A percentile compares a stretch with the other conserved stretches of the same genome.
Conservation (phyloP, 2,113 vertebrate genomes). For the Elachura formosa region DNA sequence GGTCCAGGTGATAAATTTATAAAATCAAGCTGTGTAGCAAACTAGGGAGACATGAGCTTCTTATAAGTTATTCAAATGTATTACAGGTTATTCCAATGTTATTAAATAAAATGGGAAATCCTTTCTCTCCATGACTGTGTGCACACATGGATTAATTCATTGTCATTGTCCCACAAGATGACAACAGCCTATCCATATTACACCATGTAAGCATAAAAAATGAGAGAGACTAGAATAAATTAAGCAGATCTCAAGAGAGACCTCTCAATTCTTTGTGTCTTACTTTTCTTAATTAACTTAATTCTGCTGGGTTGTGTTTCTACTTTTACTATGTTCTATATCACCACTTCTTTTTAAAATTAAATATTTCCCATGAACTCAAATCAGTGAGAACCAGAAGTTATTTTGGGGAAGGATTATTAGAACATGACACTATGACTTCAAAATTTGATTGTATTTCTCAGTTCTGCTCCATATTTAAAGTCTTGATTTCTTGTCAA, state of each 20-base stretch:
- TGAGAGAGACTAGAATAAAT: neutral
- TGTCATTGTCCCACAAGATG: neutral
- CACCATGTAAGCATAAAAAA: neutral
- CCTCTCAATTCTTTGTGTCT: neutral
- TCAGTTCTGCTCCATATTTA: neutral
- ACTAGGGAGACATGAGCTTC: neutral
- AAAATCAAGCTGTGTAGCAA: neutral
- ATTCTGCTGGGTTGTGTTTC: neutral
- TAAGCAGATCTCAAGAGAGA: neutral
- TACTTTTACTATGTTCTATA: neutral
- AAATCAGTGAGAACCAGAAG: neutral
- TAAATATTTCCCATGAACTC: neutral
- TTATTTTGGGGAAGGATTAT: neutral
- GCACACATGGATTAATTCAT: neutral
- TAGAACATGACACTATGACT: neutral
- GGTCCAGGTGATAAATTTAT: neutral
- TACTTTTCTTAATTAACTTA: neutral
- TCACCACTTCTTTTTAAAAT: neutral
- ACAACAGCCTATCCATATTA: neutral
- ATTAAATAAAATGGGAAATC: neutral
- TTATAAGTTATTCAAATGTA: neutral
- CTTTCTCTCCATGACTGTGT: neutral
- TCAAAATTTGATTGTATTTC: neutral
- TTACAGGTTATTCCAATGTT: neutral
- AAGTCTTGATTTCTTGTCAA: neutral